These are phyloP conservation scores for Siderastrea radians DNA, from an alignment of 92 coral and sea anemone genomes.

Conservation along the genomic window DNA sequence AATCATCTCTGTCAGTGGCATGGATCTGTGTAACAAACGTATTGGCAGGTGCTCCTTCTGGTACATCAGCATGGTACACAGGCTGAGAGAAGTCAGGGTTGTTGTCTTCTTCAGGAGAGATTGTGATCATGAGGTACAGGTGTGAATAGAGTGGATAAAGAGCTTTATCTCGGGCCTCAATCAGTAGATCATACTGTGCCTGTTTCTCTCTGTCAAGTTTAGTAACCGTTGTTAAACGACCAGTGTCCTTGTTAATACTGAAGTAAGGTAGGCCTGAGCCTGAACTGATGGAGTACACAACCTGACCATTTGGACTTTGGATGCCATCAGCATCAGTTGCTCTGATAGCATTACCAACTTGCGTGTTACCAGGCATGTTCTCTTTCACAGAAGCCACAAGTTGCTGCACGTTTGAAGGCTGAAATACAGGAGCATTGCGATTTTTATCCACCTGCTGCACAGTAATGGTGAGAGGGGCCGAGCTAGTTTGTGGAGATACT, in stretches of 20 bases:
- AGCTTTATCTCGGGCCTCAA: slow-evolving; percentile 82
- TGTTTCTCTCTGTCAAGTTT: slow-evolving; percentile 75
- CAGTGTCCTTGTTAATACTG: slow-evolving; percentile 64
- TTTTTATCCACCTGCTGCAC: slow-evolving; percentile 83
- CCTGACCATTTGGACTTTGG: slow-evolving; percentile 50
- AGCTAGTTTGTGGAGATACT: slow-evolving; percentile 27
- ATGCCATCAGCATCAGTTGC: slow-evolving; percentile 71
- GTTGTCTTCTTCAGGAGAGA: slow-evolving; percentile 74
- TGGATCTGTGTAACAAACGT: slow-evolving; percentile 82
- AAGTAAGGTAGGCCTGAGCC: slow-evolving; percentile 88
- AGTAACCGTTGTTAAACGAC: slow-evolving; percentile 63
- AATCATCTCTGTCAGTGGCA: slow-evolving; percentile 75
- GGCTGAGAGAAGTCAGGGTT: slow-evolving; percentile 82
- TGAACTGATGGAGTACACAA: slow-evolving; percentile 68
- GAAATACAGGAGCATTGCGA: slow-evolving; percentile 68
- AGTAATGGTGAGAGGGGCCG: slow-evolving; percentile 49
- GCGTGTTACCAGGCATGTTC: slow-evolving; percentile 17
- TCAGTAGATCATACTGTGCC: slow-evolving; percentile 70
- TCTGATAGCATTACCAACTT: slow-evolving; percentile 45
- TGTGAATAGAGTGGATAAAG: slow-evolving; percentile 73
- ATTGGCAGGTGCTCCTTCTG: slow-evolving; percentile 62
- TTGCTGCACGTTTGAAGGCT: slow-evolving; percentile 57
- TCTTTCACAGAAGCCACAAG: slow-evolving; percentile 24
- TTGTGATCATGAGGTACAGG: slow-evolving; percentile 70
- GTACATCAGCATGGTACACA: slow-evolving; percentile 77